Evolutionary conservation across 1,140 invertebrate species (phyloP), one percentile per base, ranked within the genome.

Genomic region (Meloidogyne exigua): DNA sequence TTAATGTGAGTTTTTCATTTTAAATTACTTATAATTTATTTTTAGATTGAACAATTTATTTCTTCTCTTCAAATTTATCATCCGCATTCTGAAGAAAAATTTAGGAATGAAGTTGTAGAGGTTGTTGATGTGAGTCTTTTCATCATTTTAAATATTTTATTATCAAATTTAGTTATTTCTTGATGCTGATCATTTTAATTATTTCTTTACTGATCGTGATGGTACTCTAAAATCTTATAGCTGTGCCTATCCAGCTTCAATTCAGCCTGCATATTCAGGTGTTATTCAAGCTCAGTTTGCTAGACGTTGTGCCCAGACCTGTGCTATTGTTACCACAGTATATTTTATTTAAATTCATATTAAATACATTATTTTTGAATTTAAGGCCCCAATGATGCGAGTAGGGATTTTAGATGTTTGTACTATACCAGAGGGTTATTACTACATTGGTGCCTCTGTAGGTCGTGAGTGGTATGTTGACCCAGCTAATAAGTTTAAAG

Each of bases 31-130:
- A 25, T 71, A 4, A 21, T 26, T 18, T 18, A 42, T 49, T 81
- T 71, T 49, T 80, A 72, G 65, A 73, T 73, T 11, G 71, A 73
- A 26, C 71, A 73, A 57, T 73, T 73, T 64, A 73, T 73, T 64
- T 64, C 26, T 64, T 28, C 44, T 23, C 82, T 83, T 25, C 83
- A 86, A 82, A 84, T 74, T 2, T 86, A 86, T 66, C 84, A 83
- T 76, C 84, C 82, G 18, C 72, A 81, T 25, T 83, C 81, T 12
- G 49, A 42, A 26, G 81, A 79, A 23, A 83, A 74, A 64, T 83
- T 96, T 83, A 39, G 84, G 44, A 79, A 84, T 39, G 83, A 85
- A 80, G 84, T 84, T 25, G 78, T 76, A 36, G 23, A 49, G 7
- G 75, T 83, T 12, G 81, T 82, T 13, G 83, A 87, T 62, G 67